Conservation (phyloP, 1,140 invertebrate species). For the Penaeus japonicus region DNA sequence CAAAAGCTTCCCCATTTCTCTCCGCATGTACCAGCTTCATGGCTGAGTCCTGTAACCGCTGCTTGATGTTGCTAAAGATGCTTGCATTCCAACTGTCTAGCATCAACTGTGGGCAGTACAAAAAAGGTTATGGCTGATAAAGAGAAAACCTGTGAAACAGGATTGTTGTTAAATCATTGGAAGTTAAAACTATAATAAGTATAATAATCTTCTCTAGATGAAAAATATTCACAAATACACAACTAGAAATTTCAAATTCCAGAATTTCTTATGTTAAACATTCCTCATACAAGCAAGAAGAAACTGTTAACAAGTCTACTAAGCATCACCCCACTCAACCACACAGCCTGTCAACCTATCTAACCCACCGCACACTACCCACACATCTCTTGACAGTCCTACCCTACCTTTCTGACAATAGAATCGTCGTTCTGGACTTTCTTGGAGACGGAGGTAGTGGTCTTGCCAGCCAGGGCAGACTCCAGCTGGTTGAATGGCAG, state of each 20-base stretch:
- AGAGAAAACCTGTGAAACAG: neutral
- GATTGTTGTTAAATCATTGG: no score
- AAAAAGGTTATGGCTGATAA: neutral
- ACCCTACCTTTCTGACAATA: slow-evolving; percentile 67
- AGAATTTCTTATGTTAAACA: no score
- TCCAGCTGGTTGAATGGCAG: slow-evolving; percentile 95
- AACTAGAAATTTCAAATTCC: no score
- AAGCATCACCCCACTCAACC: no score
- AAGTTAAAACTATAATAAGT: no score
- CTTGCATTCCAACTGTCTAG: slow-evolving; percentile 97
- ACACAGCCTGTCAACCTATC: no score
- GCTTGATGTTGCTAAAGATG: slow-evolving; percentile 95
- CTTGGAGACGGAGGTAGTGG: slow-evolving; percentile 63
- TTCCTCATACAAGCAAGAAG: no score
- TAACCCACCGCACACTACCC: no score
- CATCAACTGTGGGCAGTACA: slow-evolving; percentile 78
- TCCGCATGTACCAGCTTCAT: slow-evolving; percentile 97
- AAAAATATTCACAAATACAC: no score
- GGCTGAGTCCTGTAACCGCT: slow-evolving; percentile 91
- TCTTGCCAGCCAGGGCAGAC: slow-evolving; percentile 75
- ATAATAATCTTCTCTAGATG: no score
- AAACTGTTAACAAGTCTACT: no score
- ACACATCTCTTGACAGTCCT: neutral
- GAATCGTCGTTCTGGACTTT: slow-evolving; percentile 66
- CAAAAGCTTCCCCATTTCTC: slow-evolving; percentile 96